These are phyloP conservation scores for Sebastolobus alascanus DNA, from an alignment of 2,797 vertebrate species.

Conservation along the genomic window DNA sequence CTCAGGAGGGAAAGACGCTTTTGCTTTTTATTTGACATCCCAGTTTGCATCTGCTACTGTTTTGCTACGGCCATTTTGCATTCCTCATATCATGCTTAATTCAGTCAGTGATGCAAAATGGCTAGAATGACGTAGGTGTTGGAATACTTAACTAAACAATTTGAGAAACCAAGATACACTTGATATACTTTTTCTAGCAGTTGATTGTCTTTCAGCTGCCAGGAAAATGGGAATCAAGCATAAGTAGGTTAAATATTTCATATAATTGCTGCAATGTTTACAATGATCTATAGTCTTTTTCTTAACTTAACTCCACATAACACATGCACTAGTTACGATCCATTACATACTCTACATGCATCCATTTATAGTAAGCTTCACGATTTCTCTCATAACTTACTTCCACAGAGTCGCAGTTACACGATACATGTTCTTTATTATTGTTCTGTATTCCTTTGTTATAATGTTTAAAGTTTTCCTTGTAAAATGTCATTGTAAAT, in stretches of 20 bases:
- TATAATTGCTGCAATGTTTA: conserved; percentile 12
- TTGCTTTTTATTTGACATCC: conserved; percentile 38
- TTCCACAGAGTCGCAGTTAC: conserved; percentile 44
- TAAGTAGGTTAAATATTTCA: background rate
- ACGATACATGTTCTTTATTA: conserved; percentile 14
- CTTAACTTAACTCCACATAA: background rate
- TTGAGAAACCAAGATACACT: conserved; percentile 12
- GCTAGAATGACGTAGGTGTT: conserved; percentile 23
- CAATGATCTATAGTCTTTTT: background rate
- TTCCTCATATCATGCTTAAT: conserved; percentile 26
- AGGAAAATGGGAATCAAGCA: conserved; percentile 27
- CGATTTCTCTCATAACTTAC: conserved; percentile 40
- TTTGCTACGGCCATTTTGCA: conserved; percentile 63
- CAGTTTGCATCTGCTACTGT: conserved; percentile 65
- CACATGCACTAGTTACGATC: background rate
- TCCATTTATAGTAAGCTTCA: conserved; percentile 18
- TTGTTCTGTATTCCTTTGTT: conserved; percentile 2
- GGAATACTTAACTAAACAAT: background rate
- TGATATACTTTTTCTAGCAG: conserved; percentile 30
- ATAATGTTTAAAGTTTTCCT: background rate
- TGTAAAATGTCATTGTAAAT: conserved; percentile 4
- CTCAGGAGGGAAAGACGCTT: conserved; percentile 15
- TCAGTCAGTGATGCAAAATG: conserved; percentile 63
- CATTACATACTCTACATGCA: background rate
- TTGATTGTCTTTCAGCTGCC: conserved; percentile 9